Percentiles rank a stretch among this genome's conserved stretches.
Conservation (phyloP, 2,888 invertebrate species). For the Drymonia ruficornis region DNA sequence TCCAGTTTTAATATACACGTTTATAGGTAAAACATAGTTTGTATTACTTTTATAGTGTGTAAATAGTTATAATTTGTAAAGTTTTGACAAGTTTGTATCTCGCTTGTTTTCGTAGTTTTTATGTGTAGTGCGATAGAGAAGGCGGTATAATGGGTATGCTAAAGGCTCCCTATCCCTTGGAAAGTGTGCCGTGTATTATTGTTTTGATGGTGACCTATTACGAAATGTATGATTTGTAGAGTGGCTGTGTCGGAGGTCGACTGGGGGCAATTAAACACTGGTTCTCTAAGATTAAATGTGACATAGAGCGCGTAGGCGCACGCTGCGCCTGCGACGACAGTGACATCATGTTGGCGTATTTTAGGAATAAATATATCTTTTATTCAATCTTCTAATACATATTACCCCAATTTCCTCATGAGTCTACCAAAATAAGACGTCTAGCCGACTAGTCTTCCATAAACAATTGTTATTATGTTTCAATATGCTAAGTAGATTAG, state of each 20-base stretch:
- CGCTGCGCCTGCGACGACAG: constrained; percentile 37
- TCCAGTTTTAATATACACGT: constrained; percentile 27
- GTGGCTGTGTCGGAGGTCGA: constrained; percentile 46
- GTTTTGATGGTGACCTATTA: constrained; percentile 76
- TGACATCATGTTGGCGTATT: constrained; percentile 67
- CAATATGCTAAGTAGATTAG: constrained; percentile 5
- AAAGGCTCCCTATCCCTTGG: constrained; percentile 62
- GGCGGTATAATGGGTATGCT: constrained; percentile 44
- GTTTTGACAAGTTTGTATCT: constrained; percentile 70
- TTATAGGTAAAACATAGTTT: constrained; percentile 33
- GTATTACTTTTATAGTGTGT: constrained; percentile 49
- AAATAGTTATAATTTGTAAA: constrained; percentile 60
- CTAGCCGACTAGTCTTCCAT: background rate
- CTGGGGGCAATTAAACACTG: constrained; percentile 42
- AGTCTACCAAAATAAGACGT: background rate
- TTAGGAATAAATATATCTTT: constrained; percentile 43
- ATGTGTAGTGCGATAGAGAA: constrained; percentile 59
- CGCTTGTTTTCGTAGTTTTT: constrained; percentile 45
- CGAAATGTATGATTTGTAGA: constrained; percentile 62
- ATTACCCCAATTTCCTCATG: background rate
- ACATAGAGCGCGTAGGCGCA: constrained; percentile 58
- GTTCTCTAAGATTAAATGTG: constrained; percentile 50
- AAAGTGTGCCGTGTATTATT: constrained; percentile 76
- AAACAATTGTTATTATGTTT: background rate
- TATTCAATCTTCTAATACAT: background rate